Conservation (phyloP, 2,888 invertebrate species). For the Macrostomum cliftonense region DNA sequence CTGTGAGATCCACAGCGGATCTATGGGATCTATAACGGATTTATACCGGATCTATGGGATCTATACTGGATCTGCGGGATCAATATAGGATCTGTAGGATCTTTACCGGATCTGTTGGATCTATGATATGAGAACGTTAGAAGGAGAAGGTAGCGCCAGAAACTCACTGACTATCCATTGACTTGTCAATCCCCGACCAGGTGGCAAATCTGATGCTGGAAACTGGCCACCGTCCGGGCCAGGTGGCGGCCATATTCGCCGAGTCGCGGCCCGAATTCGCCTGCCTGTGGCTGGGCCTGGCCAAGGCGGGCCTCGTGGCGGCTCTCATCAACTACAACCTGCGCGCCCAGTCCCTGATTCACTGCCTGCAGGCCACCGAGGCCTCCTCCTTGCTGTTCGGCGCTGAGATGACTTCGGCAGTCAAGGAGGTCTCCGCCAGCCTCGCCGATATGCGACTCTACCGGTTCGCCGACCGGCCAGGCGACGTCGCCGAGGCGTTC, state of each 20-base stretch:
- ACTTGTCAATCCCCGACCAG: no score
- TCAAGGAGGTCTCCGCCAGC: neutral
- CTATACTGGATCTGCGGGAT: no score
- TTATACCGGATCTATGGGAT: no score
- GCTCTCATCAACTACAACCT: constrained; percentile 86
- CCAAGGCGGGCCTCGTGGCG: constrained; percentile 47
- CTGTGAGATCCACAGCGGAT: no score
- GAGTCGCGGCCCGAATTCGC: constrained; percentile 81
- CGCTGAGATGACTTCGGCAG: constrained; percentile 17
- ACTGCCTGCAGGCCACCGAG: constrained; percentile 72
- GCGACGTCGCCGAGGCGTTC: no score
- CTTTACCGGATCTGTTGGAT: no score
- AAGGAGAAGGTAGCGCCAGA: no score
- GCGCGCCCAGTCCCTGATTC: constrained; percentile 58
- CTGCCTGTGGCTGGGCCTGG: constrained; percentile 73
- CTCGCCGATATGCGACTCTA: neutral
- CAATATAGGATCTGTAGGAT: no score
- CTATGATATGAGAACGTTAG: no score
- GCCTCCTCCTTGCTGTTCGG: constrained; percentile 65
- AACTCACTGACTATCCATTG: no score
- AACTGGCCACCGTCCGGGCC: constrained; percentile 51
- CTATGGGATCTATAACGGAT: no score
- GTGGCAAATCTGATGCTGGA: constrained; percentile 28
- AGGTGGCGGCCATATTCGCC: constrained; percentile 68
- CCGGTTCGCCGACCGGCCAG: no score